Percentiles rank a stretch among this genome's conserved stretches.
Evolutionary conservation across 2,113 vertebrate genomes (phyloP).

Genomic region (Neodon shergylaensis): DNA sequence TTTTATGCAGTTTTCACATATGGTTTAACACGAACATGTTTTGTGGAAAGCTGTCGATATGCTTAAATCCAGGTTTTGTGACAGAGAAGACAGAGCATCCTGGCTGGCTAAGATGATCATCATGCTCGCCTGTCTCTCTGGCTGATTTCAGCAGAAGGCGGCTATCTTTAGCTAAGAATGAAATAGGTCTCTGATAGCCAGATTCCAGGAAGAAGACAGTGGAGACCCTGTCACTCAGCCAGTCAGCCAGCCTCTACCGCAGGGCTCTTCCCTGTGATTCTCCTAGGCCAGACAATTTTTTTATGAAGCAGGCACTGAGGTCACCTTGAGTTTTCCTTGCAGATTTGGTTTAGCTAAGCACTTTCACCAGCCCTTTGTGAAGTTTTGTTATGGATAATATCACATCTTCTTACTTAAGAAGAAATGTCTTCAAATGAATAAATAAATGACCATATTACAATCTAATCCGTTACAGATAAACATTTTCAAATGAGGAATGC

Average conservation of each 20-base stretch:
- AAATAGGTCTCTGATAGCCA: not conserved
- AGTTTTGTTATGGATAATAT: constrained; percentile 43
- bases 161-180: not conserved
- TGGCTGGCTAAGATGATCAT: not conserved
- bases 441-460: constrained; percentile 59
- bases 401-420: constrained; percentile 5
- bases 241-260: not conserved
- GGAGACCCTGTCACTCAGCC: not conserved
- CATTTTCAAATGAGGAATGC: constrained; percentile 58
- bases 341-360: not conserved
- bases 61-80: not conserved
- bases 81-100: not conserved
- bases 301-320: constrained; percentile 23
- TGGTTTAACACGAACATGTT: not conserved
- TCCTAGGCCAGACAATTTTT: constrained; percentile 49
- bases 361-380: constrained; percentile 1
- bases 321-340: constrained; percentile 42
- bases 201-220: not conserved
- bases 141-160: not conserved
- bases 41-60: not conserved
- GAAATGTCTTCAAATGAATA: constrained; percentile 15
- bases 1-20: constrained; percentile 9
- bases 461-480: constrained; percentile 1
- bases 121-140: not conserved
- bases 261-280: not conserved